Conservation (phyloP, 2,113 vertebrate genomes). For the Oncorhynchus kisutch region DNA sequence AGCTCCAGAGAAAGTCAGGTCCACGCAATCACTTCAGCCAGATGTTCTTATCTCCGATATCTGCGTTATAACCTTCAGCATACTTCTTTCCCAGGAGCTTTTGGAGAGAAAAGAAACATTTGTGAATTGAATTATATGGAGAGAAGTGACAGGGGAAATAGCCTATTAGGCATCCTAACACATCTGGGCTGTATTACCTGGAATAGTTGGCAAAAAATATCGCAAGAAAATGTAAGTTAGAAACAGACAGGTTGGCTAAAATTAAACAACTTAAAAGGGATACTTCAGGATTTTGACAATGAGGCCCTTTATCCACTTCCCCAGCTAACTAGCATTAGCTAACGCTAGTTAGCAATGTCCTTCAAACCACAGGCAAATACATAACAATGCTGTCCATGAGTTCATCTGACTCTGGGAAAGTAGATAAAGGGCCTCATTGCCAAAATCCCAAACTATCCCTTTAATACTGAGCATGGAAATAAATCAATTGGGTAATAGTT, state of each 20-base stretch:
- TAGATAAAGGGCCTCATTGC: too few species aligned
- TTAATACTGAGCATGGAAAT: too few species aligned
- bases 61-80: conserved; percentile 78
- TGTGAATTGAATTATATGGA: background rate
- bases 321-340: too few species aligned
- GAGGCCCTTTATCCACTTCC: too few species aligned
- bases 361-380: too few species aligned
- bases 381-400: too few species aligned
- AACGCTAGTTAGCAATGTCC: too few species aligned
- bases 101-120: conserved; percentile 18
- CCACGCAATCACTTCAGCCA: conserved; percentile 84
- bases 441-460: too few species aligned
- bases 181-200: background rate
- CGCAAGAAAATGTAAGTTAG: background rate
- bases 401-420: too few species aligned
- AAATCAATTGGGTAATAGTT: too few species aligned
- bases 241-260: background rate
- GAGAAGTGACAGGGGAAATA: background rate
- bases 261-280: background rate
- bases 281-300: too few species aligned
- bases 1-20: background rate
- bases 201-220: background rate
- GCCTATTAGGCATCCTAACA: too few species aligned
- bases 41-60: conserved; percentile 87
- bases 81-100: conserved; percentile 85